Evolutionary conservation across 2,797 vertebrate genomes (phyloP).

Genomic region (Clarias pachynema): DNA sequence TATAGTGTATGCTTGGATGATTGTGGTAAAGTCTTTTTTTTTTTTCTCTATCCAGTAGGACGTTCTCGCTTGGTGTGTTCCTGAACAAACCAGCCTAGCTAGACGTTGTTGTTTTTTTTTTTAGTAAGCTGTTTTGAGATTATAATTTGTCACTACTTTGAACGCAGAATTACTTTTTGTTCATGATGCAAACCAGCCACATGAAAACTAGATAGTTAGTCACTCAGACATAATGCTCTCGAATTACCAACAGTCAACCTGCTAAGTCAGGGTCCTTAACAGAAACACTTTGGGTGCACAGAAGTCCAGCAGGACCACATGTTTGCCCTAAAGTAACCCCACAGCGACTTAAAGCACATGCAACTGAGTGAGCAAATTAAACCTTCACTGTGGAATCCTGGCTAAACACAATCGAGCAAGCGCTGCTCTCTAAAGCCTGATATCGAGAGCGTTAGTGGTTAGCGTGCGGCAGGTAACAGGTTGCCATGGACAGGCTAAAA

Average conservation of each 20-base stretch:
- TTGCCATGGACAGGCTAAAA: slow-evolving; percentile 10
- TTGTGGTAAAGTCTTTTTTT: not conserved
- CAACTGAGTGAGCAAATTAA: not conserved
- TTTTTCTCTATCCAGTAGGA: not conserved
- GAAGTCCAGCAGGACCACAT: slow-evolving; percentile 7
- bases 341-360: slow-evolving; percentile 18
- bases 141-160: not conserved
- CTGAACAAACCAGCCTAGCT: not conserved
- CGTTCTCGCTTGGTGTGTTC: not conserved
- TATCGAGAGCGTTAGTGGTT: not conserved
- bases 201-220: not conserved
- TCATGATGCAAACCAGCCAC: not conserved
- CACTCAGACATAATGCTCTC: not conserved
- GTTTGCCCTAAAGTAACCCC: slow-evolving; percentile 14
- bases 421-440: not conserved
- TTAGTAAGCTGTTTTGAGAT: not conserved
- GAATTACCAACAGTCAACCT: not conserved
- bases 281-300: slow-evolving; percentile 12
- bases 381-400: not conserved
- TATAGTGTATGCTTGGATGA: not conserved
- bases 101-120: not conserved
- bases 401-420: slow-evolving; percentile 17
- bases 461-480: not conserved
- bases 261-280: not conserved
- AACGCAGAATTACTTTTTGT: not conserved